Base-by-base conservation (phyloP, 1,140 invertebrate genomes). In the Panonychus citri region DNA sequence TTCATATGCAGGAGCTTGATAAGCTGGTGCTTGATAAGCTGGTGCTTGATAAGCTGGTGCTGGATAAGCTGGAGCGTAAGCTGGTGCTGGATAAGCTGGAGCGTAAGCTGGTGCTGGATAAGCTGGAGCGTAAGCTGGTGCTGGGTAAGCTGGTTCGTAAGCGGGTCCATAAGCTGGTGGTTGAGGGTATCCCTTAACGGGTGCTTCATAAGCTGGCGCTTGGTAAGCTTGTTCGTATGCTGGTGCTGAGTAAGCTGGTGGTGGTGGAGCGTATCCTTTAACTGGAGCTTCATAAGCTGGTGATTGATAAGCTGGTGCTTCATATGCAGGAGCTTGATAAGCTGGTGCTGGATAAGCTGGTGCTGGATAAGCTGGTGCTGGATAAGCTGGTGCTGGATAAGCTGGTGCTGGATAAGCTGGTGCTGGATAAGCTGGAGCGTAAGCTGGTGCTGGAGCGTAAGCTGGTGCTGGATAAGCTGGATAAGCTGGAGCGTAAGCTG, bases 171-270 rank as follows among this genome's bases (percentile, higher is more conserved):
- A n/a, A 19, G 42, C n/a, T 46, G 42, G 42, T n/a, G 42, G 42
- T 28, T 13, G 21, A 50, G 48, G 13, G 4, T 50, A 28, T 50
- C 26, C 48, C 21, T 50, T 25, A 1, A 15, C 26, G 2, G 55
- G 46, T 19, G 55, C 3, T 34, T 1, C 12, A 42, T 57, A 57
- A 27, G 56, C 28, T 0, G 56, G 49, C 2, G 46, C n/a, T 54
- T 42, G 39, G 13, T 52, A 52, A 12, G 50, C 50, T 52, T 51
- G 56, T 24, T 54, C 49, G 13, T 52, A 52, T 17, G 50, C 50
- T 52, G 56, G 56, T 24, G 51, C 49, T 13, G 25, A 17, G 17
- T 57, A 57, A 34, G 56, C n/a, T 39, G 51, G 56, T 37, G 51
- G 13, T n/a, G n/a, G n/a, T n/a, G n/a, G n/a, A n/a, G n/a, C n/a